Evolutionary conservation across 2,888 invertebrate species (phyloP).

Genomic region (Dasypolia templi): DNA sequence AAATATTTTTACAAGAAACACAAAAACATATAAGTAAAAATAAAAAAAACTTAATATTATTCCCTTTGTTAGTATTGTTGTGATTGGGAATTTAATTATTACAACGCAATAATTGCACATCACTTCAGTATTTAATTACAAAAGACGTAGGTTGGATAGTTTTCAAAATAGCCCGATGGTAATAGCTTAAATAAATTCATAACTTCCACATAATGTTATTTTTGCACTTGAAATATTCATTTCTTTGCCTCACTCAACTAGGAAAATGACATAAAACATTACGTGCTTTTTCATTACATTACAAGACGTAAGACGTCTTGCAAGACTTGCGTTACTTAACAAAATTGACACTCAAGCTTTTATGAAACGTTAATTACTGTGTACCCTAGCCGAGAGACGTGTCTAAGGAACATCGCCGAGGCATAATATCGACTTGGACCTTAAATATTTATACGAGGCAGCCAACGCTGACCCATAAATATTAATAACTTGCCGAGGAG

Average conservation of each 20-base stretch:
- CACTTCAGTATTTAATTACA: not conserved
- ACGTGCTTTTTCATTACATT: slow-evolving; percentile 25
- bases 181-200: too few relatives aligned
- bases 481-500: slow-evolving; percentile 79
- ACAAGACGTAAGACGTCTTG: slow-evolving; percentile 27
- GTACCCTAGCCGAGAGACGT: slow-evolving; percentile 65
- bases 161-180: not conserved
- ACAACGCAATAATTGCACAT: not conserved
- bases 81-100: not conserved
- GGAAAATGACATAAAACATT: slow-evolving; percentile 26
- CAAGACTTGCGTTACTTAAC: slow-evolving; percentile 56
- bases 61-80: not conserved
- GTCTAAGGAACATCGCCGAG: slow-evolving; percentile 71
- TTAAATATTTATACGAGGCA: slow-evolving; percentile 83
- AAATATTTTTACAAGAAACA: too few relatives aligned
- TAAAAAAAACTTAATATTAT: too few relatives aligned
- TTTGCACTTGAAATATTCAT: slow-evolving; percentile 5
- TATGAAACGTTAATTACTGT: slow-evolving; percentile 67
- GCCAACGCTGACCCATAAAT: slow-evolving; percentile 80
- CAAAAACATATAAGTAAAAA: too few relatives aligned
- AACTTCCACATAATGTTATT: too few relatives aligned
- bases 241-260: not conserved
- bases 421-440: slow-evolving; percentile 75
- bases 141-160: not conserved
- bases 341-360: slow-evolving; percentile 47